phyloP scores from a whole-genome alignment of 2,113 vertebrate genomes.

The Phoenicopterus ruber region DNA sequence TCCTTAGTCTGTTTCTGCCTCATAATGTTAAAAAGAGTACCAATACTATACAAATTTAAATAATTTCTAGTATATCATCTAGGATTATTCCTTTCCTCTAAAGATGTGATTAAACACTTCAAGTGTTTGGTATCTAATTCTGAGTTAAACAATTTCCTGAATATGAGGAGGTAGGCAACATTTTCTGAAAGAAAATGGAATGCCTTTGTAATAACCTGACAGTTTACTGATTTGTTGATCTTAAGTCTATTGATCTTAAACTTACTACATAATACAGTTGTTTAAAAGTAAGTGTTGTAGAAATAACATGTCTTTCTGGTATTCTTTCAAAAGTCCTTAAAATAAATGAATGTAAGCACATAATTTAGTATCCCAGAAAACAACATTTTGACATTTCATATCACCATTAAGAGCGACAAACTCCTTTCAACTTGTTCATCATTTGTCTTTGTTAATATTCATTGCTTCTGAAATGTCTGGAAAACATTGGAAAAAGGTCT shows the following conservation, averaged over 20 bases:
- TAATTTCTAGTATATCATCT: background rate
- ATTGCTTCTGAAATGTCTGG: background rate
- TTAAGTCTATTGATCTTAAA: background rate
- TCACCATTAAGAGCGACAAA: background rate
- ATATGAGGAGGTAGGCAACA: background rate
- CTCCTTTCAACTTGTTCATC: background rate
- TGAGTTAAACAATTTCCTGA: background rate
- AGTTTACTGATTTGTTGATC: background rate
- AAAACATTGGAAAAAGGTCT: background rate
- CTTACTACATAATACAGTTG: background rate
- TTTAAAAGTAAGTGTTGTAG: background rate
- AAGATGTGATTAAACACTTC: background rate
- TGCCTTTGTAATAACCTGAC: background rate
- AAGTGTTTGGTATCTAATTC: background rate
- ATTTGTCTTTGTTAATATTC: constrained; percentile 16
- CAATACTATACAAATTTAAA: background rate
- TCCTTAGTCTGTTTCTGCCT: background rate
- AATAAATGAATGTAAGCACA: background rate
- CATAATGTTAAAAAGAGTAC: background rate
- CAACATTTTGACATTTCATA: background rate
- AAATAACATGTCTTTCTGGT: background rate
- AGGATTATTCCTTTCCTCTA: background rate
- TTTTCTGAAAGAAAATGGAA: background rate
- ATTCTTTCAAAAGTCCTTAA: background rate
- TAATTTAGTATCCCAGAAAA: background rate